phyloP scores from a whole-genome alignment of 2,888 invertebrate genomes.

The Prenolepis imparis region DNA sequence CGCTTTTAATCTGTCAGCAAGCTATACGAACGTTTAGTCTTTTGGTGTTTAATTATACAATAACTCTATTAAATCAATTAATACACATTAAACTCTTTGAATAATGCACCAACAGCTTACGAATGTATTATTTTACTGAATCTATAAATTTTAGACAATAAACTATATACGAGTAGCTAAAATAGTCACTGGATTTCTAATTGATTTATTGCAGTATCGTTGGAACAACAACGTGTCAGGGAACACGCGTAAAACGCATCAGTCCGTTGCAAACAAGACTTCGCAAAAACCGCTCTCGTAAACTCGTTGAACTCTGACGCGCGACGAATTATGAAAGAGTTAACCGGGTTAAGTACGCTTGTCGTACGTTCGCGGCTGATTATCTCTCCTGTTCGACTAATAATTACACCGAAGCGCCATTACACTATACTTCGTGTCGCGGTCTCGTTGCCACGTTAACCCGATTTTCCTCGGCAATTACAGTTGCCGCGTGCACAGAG shows the following conservation, averaged over 20 bases:
- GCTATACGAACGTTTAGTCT: neutral
- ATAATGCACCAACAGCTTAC: neutral
- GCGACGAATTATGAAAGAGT: slow-evolving; percentile 50
- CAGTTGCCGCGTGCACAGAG: slow-evolving; percentile 68
- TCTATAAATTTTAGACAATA: neutral
- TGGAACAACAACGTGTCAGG: neutral
- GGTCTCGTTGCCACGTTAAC: slow-evolving; percentile 72
- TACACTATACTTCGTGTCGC: slow-evolving; percentile 73
- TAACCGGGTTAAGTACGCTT: slow-evolving; percentile 62
- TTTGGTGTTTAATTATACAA: slow-evolving; percentile 23
- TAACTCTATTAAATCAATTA: neutral
- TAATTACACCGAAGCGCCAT: slow-evolving; percentile 67
- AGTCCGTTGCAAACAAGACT: neutral
- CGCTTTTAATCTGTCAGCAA: slow-evolving; percentile 37
- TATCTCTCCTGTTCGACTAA: slow-evolving; percentile 73
- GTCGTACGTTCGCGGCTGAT: slow-evolving; percentile 66
- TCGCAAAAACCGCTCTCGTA: slow-evolving; percentile 36
- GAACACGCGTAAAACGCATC: neutral
- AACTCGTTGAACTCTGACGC: slow-evolving; percentile 44
- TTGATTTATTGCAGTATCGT: slow-evolving; percentile 2
- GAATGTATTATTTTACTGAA: neutral
- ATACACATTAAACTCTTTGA: neutral
- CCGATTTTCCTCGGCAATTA: slow-evolving; percentile 75
- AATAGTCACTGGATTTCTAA: neutral
- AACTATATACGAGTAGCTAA: neutral